phyloP scores from a whole-genome alignment of 2,888 invertebrate genomes.

The Nomada ferruginata region DNA sequence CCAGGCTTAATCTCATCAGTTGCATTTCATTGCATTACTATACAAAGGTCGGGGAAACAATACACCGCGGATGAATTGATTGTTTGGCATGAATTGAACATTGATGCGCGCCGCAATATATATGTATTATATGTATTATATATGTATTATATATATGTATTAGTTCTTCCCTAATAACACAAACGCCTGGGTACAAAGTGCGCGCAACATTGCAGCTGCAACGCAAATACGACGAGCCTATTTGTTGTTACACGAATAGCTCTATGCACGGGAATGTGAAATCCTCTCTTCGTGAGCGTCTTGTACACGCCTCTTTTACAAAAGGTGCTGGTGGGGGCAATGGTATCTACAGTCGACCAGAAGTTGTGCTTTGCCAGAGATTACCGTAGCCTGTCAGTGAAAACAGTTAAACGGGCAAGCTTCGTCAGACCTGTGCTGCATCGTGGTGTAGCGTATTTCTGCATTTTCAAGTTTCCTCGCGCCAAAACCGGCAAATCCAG shows the following conservation, averaged over 20 bases:
- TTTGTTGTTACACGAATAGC: slow-evolving; percentile 9
- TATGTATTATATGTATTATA: too few species aligned
- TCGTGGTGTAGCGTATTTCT: neutral
- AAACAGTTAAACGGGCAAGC: slow-evolving; percentile 39
- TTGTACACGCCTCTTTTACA: slow-evolving; percentile 33
- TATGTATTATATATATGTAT: too few species aligned
- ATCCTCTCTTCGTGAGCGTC: slow-evolving; percentile 30
- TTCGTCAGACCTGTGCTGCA: too few species aligned
- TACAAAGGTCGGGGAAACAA: too few species aligned
- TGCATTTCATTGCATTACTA: too few species aligned
- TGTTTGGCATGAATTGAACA: neutral
- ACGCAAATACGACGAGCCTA: neutral
- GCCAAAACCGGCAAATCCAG: neutral
- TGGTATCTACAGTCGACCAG: slow-evolving; percentile 39
- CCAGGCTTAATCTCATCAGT: too few species aligned
- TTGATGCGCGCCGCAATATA: neutral
- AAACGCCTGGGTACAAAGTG: neutral
- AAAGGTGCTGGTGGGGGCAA: slow-evolving; percentile 10
- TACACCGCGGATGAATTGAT: too few species aligned
- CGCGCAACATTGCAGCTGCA: neutral
- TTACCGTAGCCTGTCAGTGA: slow-evolving; percentile 56
- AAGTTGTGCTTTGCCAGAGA: slow-evolving; percentile 53
- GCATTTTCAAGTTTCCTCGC: neutral
- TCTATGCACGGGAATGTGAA: slow-evolving; percentile 31
- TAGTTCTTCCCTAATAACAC: neutral